Conservation (phyloP, 2,113 vertebrate genomes). For the Plestiodon gilberti region DNA sequence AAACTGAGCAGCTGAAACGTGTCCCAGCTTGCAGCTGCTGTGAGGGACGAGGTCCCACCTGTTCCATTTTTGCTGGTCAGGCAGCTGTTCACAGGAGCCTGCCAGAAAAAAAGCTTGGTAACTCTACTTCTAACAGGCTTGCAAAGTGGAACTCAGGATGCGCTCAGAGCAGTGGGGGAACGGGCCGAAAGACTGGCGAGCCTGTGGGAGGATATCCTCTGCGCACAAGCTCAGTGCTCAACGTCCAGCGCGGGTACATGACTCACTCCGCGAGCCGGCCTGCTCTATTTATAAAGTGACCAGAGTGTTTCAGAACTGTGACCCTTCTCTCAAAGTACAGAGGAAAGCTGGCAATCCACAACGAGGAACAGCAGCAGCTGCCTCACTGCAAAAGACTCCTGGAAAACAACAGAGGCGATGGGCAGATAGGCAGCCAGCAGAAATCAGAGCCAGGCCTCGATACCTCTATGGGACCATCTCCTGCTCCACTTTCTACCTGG, state of each 20-base stretch:
- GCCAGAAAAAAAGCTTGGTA: slow-evolving; percentile 19
- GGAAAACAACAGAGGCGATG: neutral
- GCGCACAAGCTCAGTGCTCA: slow-evolving; percentile 53
- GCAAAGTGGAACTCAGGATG: slow-evolving; percentile 60
- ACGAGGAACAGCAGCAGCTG: neutral
- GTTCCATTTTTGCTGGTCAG: neutral
- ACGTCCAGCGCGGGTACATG: slow-evolving; percentile 55
- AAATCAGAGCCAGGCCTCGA: neutral
- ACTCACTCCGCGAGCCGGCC: slow-evolving; percentile 41
- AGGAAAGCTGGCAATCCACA: neutral
- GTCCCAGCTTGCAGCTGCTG: too few species aligned
- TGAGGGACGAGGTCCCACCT: neutral
- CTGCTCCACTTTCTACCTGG: neutral
- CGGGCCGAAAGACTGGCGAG: slow-evolving; percentile 53
- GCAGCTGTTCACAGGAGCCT: slow-evolving; percentile 46
- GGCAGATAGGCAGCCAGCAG: neutral
- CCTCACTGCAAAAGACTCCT: neutral
- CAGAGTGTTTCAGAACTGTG: neutral
- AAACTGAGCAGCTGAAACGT: neutral
- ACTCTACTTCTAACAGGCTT: slow-evolving; percentile 20
- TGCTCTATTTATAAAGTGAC: slow-evolving; percentile 54
- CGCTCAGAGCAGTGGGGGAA: slow-evolving; percentile 55
- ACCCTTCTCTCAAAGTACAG: slow-evolving; percentile 14
- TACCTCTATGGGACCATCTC: neutral
- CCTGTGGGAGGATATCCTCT: slow-evolving; percentile 69